These are phyloP conservation scores for Hirtodrosophila duncani DNA, from an alignment of 2,888 invertebrate species.

Conservation along the genomic window DNA sequence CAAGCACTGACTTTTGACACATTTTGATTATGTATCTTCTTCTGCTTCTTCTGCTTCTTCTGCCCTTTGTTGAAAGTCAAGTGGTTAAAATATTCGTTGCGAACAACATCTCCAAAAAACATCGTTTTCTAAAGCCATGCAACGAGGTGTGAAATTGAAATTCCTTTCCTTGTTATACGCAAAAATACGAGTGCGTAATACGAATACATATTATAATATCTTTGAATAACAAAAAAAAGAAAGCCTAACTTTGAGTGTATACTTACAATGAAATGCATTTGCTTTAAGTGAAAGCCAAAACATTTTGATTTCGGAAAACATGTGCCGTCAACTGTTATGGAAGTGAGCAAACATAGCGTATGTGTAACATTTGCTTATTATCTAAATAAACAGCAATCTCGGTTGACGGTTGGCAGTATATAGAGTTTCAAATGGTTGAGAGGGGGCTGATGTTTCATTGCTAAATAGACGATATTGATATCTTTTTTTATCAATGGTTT, in stretches of 20 bases:
- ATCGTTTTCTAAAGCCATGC: slow-evolving; percentile 39
- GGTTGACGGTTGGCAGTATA: no score
- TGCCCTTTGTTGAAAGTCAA: no score
- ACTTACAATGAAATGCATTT: slow-evolving; percentile 18
- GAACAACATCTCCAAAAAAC: no score
- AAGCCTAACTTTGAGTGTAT: neutral
- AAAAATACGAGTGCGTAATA: slow-evolving; percentile 18
- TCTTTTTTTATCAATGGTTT: no score
- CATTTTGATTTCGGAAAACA: slow-evolving; percentile 9
- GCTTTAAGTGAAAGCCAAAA: neutral
- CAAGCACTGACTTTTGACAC: slow-evolving; percentile 33
- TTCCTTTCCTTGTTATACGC: slow-evolving; percentile 41
- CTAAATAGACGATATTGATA: no score
- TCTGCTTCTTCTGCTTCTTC: no score
- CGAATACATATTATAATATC: slow-evolving; percentile 22
- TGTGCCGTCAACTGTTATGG: slow-evolving; percentile 4
- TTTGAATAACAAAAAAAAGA: slow-evolving; percentile 3
- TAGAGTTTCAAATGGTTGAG: no score
- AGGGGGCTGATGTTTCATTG: no score
- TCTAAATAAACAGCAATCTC: neutral
- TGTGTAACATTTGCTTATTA: neutral
- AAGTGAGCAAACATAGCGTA: slow-evolving; percentile 9
- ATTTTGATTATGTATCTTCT: slow-evolving; percentile 33
- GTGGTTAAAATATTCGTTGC: slow-evolving; percentile 27
- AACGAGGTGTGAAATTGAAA: slow-evolving; percentile 70